These are phyloP conservation scores for Oriolus oriolus DNA, from an alignment of 2,113 vertebrate species.

Conservation along the genomic window DNA sequence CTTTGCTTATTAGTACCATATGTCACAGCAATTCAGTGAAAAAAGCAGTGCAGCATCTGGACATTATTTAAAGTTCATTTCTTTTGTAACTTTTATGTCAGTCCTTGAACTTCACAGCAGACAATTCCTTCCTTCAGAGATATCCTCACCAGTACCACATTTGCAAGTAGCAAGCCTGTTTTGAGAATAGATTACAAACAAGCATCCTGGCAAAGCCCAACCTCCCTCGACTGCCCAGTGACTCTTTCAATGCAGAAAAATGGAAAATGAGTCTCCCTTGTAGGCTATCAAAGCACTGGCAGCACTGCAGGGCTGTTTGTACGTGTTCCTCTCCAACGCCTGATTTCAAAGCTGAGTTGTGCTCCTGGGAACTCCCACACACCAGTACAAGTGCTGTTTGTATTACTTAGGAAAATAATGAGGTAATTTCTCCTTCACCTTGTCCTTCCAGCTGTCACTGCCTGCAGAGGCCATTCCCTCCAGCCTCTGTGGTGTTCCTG, in stretches of 20 bases:
- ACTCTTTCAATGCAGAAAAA: neutral
- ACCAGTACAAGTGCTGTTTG: neutral
- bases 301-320: neutral
- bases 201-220: neutral
- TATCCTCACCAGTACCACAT: fast-evolving
- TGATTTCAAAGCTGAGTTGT: neutral
- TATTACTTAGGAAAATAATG: neutral
- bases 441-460: constrained; percentile 8
- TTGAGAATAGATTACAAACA: neutral
- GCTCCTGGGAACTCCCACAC: constrained; percentile 18
- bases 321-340: neutral
- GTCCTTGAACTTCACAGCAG: neutral
- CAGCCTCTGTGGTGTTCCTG: neutral
- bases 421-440: neutral
- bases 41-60: neutral
- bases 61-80: neutral
- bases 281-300: neutral
- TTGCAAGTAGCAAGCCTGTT: neutral
- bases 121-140: neutral
- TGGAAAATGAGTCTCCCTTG: neutral
- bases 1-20: neutral
- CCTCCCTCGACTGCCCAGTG: neutral
- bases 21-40: neutral
- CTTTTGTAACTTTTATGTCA: neutral
- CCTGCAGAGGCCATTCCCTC: neutral